Conservation (phyloP, 2,113 vertebrate genomes). For the Thymallus thymallus region DNA sequence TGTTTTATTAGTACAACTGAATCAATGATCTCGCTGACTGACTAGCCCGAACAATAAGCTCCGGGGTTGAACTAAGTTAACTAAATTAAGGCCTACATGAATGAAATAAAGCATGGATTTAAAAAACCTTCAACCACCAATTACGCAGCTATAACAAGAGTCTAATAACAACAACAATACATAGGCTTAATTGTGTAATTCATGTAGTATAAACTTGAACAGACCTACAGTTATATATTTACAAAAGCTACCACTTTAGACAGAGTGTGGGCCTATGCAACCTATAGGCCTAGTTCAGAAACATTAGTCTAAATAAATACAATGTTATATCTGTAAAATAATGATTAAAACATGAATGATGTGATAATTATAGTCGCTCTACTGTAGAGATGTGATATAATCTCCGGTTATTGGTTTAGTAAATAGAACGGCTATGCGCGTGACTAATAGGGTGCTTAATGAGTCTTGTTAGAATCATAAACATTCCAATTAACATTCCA, state of each 20-base stretch:
- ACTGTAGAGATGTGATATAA: conserved; percentile 13
- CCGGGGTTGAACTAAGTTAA: too few relatives aligned
- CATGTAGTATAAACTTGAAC: background rate
- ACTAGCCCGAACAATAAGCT: too few relatives aligned
- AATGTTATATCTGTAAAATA: too few relatives aligned
- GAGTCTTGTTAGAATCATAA: conserved; percentile 69
- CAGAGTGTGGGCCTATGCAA: background rate
- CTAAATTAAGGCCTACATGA: too few relatives aligned
- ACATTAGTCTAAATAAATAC: background rate
- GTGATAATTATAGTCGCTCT: background rate
- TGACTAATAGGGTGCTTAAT: conserved; percentile 66
- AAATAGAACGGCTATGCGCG: conserved; percentile 55
- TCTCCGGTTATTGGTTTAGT: conserved; percentile 45
- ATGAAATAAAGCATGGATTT: too few relatives aligned
- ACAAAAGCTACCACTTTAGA: background rate
- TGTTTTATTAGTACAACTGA: too few relatives aligned
- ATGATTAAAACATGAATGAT: background rate
- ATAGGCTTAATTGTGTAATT: background rate
- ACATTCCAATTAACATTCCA: conserved; percentile 60
- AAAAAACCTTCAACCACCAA: too few relatives aligned
- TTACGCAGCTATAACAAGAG: background rate
- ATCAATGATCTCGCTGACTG: too few relatives aligned
- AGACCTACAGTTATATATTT: too few relatives aligned
- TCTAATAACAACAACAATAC: background rate
- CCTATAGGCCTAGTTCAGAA: too few relatives aligned